phyloP scores from a whole-genome alignment of 2,113 vertebrate species.

The Xiphias gladius region DNA sequence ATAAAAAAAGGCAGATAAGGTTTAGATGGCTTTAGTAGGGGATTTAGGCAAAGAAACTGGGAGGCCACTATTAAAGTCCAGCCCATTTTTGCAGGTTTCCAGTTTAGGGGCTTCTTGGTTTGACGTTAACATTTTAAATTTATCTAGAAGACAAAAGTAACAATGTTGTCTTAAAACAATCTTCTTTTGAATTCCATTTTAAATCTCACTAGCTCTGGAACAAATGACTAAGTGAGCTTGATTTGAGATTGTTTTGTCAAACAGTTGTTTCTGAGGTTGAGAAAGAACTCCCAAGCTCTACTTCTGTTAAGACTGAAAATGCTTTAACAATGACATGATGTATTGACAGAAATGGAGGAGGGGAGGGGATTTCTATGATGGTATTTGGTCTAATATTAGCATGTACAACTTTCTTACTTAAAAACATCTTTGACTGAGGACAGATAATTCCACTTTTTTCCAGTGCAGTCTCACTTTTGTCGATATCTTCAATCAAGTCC shows the following conservation, averaged over 20 bases:
- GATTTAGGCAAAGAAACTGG: too few species aligned
- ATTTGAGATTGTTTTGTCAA: neutral
- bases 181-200: neutral
- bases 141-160: neutral
- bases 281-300: neutral
- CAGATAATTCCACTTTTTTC: slow-evolving; percentile 5
- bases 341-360: neutral
- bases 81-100: too few species aligned
- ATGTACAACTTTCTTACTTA: neutral
- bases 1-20: neutral
- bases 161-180: neutral
- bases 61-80: too few species aligned
- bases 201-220: neutral
- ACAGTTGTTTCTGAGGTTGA: neutral
- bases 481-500: slow-evolving; percentile 4
- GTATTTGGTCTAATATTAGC: neutral
- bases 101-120: too few species aligned
- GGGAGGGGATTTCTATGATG: neutral
- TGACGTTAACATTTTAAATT: neutral
- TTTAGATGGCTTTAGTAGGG: neutral
- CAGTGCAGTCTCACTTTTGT: neutral
- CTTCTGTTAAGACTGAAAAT: neutral
- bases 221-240: neutral
- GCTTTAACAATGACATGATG: neutral
- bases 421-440: neutral